Evolutionary conservation across 30 jellyfish, hydroid and myxozoan species (phyloP).

Genomic region (Hydractinia echinata): DNA sequence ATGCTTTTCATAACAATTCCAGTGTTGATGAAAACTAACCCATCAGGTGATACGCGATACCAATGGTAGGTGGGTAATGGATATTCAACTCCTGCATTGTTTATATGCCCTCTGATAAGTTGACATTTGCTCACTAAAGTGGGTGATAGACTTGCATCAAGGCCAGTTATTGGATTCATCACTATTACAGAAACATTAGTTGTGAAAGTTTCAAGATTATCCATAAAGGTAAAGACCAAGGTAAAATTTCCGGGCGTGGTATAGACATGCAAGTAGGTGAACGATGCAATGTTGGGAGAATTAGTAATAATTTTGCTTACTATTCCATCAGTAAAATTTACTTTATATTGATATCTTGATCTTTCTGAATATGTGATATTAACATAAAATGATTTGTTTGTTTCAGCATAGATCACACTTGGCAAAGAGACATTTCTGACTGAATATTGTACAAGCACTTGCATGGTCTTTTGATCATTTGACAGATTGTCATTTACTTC

Average conservation of each 20-base stretch:
- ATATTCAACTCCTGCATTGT: neutral
- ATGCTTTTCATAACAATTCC: neutral
- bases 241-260: neutral
- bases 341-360: neutral
- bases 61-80: neutral
- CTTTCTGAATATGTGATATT: neutral
- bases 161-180: neutral
- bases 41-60: neutral
- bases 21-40: neutral
- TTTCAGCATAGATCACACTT: neutral
- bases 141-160: neutral
- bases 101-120: neutral
- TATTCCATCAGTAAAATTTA: neutral
- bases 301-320: neutral
- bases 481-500: constrained; percentile 46
- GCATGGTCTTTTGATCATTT: neutral
- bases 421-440: constrained; percentile 4
- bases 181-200: neutral
- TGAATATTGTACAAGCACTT: constrained; percentile 41
- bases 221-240: neutral
- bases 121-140: neutral
- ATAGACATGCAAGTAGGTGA: neutral
- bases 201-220: neutral
- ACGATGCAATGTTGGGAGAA: neutral
- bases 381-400: neutral